Percentiles rank a stretch among this genome's conserved stretches.
Conservation (phyloP, 2,113 vertebrate genomes). For the Mohoua ochrocephala region DNA sequence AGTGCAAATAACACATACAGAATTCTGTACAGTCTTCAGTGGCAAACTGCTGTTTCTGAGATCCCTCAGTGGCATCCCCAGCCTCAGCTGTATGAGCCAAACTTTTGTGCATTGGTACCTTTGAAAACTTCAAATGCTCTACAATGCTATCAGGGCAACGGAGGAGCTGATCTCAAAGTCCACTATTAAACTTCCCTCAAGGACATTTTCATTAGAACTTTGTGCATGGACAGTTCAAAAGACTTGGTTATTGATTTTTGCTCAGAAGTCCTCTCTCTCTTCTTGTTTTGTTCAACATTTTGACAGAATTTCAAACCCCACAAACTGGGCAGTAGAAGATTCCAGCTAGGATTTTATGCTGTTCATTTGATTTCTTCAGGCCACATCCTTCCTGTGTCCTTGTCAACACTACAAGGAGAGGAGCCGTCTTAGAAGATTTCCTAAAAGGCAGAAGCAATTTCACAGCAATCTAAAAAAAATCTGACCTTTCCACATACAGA, state of each 20-base stretch:
- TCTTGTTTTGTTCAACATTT: slow-evolving; percentile 68
- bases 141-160: slow-evolving; percentile 28
- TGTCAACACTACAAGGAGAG: slow-evolving; percentile 74
- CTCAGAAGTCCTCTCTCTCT: slow-evolving; percentile 69
- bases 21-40: not conserved
- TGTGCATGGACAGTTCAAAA: slow-evolving; percentile 73
- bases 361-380: slow-evolving; percentile 70
- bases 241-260: slow-evolving; percentile 73
- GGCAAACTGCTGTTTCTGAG: slow-evolving; percentile 47
- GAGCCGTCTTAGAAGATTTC: slow-evolving; percentile 74
- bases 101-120: slow-evolving; percentile 55
- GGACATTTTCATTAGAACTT: slow-evolving; percentile 74
- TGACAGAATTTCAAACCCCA: slow-evolving; percentile 72
- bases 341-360: slow-evolving; percentile 66
- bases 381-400: slow-evolving; percentile 73
- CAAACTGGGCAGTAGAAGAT: slow-evolving; percentile 57
- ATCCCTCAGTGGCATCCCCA: slow-evolving; percentile 55
- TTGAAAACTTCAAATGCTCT: slow-evolving; percentile 69
- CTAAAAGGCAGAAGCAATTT: slow-evolving; percentile 88
- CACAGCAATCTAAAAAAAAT: slow-evolving; percentile 74
- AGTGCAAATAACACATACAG: slow-evolving; percentile 35
- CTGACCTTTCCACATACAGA: slow-evolving; percentile 83
- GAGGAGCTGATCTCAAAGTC: slow-evolving; percentile 67
- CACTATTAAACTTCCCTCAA: slow-evolving; percentile 72
- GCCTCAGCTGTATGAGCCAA: slow-evolving; percentile 31